Percentiles rank a stretch among this genome's conserved stretches.
Conservation (phyloP, 2,888 invertebrate genomes). For the Andrena camellia region DNA sequence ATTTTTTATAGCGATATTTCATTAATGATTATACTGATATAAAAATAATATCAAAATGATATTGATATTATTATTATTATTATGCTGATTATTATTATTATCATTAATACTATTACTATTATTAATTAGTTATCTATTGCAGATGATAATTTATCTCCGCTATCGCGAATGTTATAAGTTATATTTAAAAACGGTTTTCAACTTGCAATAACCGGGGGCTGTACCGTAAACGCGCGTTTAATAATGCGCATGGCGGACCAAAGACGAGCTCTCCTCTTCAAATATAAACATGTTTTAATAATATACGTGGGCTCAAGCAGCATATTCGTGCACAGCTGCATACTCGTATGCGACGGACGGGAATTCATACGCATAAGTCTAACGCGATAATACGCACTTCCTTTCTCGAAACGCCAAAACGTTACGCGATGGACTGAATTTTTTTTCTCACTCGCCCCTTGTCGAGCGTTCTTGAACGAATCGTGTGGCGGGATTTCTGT, state of each 20-base stretch:
- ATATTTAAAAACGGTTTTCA: conserved; percentile 76
- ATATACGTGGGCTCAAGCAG: conserved; percentile 65
- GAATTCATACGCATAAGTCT: conserved; percentile 39
- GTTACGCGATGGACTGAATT: conserved; percentile 53
- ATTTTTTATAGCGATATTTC: conserved; percentile 76
- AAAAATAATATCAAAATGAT: conserved; percentile 55
- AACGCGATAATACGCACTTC: conserved; percentile 58
- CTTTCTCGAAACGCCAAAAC: conserved; percentile 59
- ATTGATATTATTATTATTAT: conserved; percentile 62
- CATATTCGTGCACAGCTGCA: conserved; percentile 67
- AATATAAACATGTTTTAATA: conserved; percentile 62
- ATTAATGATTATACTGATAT: conserved; percentile 67
- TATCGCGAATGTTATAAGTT: conserved; percentile 78
- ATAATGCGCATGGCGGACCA: conserved; percentile 78
- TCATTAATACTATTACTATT: conserved; percentile 68
- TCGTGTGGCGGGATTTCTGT: neutral
- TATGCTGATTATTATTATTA: conserved; percentile 66
- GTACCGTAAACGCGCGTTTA: conserved; percentile 72
- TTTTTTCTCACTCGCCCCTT: conserved; percentile 46
- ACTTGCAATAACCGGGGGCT: conserved; percentile 74
- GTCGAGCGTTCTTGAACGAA: conserved; percentile 48
- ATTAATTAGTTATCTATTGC: conserved; percentile 73
- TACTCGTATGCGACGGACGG: conserved; percentile 65
- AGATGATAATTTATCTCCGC: conserved; percentile 76
- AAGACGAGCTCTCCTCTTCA: conserved; percentile 77